Conservation (phyloP, 30 jellyfish, hydroid and myxozoan genomes). For the Aurelia aurita region DNA sequence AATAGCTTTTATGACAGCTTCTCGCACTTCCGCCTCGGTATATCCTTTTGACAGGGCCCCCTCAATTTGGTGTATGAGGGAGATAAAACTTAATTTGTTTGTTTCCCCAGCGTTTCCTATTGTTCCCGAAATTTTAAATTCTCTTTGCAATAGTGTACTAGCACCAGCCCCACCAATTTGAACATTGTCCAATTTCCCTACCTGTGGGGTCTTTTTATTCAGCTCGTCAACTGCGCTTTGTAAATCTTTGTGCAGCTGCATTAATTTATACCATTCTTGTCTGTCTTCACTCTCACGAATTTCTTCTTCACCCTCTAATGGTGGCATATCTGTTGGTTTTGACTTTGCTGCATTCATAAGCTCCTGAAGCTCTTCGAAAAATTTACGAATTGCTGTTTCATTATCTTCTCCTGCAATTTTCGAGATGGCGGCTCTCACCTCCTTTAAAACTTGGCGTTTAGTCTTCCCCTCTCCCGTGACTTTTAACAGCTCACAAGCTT, state of each 20-base stretch:
- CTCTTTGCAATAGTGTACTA: too few species aligned
- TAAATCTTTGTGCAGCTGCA: neutral
- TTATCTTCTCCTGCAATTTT: conserved; percentile 4
- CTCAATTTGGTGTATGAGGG: too few species aligned
- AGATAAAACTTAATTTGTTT: too few species aligned
- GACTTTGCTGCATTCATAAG: neutral
- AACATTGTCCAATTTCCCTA: too few species aligned
- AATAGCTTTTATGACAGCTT: too few species aligned
- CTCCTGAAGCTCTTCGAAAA: conserved; percentile 5
- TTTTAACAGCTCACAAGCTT: neutral
- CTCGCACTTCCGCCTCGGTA: too few species aligned
- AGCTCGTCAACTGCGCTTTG: neutral
- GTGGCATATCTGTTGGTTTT: too few species aligned
- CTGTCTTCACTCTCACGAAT: neutral
- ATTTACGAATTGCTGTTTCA: neutral
- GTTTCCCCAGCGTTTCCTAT: too few species aligned
- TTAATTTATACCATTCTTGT: neutral
- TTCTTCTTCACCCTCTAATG: neutral
- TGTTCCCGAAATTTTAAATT: too few species aligned
- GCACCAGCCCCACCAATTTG: too few species aligned
- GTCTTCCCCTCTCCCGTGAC: conserved; percentile 41
- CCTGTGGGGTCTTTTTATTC: conserved; percentile 6
- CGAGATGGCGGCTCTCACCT: conserved; percentile 13
- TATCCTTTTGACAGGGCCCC: too few species aligned
- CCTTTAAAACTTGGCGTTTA: conserved; percentile 10